phyloP scores from a whole-genome alignment of 2,113 vertebrate genomes.

The Gracilinanus agilis region DNA sequence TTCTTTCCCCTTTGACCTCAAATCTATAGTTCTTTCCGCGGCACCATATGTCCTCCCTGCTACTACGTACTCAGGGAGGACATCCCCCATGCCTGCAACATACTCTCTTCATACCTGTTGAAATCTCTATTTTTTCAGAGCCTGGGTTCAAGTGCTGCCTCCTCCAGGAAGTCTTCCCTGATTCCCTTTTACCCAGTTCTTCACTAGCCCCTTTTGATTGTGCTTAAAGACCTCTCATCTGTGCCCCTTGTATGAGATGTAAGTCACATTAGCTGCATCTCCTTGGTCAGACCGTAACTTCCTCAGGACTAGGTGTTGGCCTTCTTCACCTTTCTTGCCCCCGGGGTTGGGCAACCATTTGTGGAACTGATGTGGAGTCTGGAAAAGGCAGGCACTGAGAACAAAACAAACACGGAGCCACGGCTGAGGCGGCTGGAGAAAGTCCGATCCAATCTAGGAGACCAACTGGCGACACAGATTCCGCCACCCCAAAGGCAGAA shows the following conservation, averaged over 20 bases:
- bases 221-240: neutral
- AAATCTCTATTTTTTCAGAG: neutral
- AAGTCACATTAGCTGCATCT: neutral
- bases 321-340: neutral
- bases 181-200: neutral
- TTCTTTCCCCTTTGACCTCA: neutral
- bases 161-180: neutral
- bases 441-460: constrained; percentile 35
- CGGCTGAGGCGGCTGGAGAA: constrained; percentile 43
- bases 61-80: neutral
- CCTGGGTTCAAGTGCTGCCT: neutral
- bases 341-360: neutral
- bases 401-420: constrained; percentile 63
- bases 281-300: neutral
- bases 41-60: neutral
- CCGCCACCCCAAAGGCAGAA: constrained; percentile 25
- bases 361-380: neutral
- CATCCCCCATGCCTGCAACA: neutral
- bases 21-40: neutral
- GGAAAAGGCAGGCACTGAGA: constrained; percentile 27
- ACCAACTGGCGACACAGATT: constrained; percentile 5
- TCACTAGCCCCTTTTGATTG: neutral
- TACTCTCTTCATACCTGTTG: neutral
- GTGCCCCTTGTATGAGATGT: neutral
- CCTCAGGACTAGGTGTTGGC: neutral